A percentile compares a stretch with the other conserved stretches of the same genome.
These are phyloP conservation scores for Watsonalla binaria DNA, from an alignment of 2,888 invertebrate genomes.

Conservation along the genomic window DNA sequence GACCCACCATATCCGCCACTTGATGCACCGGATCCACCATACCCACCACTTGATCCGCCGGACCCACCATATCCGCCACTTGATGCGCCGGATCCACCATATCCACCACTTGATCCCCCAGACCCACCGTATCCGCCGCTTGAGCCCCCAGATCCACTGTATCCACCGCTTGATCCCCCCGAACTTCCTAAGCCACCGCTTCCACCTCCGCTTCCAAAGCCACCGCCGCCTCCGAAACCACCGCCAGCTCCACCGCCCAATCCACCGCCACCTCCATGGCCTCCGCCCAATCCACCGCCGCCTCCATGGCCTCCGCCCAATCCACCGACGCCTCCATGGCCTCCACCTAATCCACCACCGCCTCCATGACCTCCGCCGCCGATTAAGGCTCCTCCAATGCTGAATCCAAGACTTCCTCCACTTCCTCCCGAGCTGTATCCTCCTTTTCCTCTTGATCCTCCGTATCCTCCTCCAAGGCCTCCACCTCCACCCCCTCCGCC, in stretches of 20 bases:
- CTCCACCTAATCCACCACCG: constrained; percentile 15
- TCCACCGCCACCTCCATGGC: constrained; percentile 7
- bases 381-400: background rate
- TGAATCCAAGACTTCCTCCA: background rate
- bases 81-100: background rate
- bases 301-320: constrained; percentile 12
- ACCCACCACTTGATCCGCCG: constrained; percentile 3
- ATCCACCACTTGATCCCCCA: constrained; percentile 1
- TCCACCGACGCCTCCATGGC: constrained; percentile 8
- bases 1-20: background rate
- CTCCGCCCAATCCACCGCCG: constrained; percentile 14
- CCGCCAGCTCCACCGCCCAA: constrained; percentile 15
- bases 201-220: constrained; percentile 13
- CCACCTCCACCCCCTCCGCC: constrained; percentile 12
- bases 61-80: background rate
- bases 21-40: constrained; percentile 4
- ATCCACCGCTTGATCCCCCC: background rate
- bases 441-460: constrained; percentile 6
- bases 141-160: background rate
- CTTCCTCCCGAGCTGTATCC: constrained; percentile 13
- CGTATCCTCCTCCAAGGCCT: constrained; percentile 15
- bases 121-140: constrained; percentile 6
- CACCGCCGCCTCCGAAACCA: constrained; percentile 12
- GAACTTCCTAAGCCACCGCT: background rate
- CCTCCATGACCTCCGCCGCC: constrained; percentile 17